Percentiles rank a stretch among this genome's conserved stretches.
These are phyloP conservation scores for Ciconia maguari DNA, from an alignment of 2,113 vertebrate genomes.

Conservation along the genomic window DNA sequence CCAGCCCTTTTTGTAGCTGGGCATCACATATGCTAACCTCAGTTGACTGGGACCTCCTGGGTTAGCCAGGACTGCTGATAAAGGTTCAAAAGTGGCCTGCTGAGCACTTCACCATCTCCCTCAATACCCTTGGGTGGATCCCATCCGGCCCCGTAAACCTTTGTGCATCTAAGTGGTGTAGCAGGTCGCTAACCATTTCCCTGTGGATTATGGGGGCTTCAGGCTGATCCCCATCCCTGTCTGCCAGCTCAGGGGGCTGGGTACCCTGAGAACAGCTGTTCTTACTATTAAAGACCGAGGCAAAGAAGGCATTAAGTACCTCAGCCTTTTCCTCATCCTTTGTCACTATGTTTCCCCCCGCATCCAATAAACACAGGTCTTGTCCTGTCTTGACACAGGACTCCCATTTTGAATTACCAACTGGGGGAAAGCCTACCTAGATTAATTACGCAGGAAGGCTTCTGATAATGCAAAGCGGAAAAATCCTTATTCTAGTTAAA, in stretches of 20 bases:
- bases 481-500: neutral
- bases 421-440: neutral
- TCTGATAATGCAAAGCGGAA: neutral
- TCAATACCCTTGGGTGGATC: neutral
- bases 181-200: neutral
- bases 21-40: neutral
- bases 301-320: neutral
- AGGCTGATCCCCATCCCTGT: neutral
- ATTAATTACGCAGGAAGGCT: neutral
- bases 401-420: neutral
- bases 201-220: fast-evolving
- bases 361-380: neutral
- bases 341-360: fast-evolving
- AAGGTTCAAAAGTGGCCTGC: neutral
- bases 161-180: neutral
- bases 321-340: neutral
- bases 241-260: fast-evolving
- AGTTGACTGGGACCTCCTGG: neutral
- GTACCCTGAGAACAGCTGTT: fast-evolving
- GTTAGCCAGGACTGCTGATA: neutral
- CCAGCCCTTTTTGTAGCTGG: fast-evolving
- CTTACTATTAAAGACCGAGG: neutral
- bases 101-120: neutral
- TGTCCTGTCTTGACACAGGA: neutral
- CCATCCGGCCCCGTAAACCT: neutral